Percentiles rank a stretch among this genome's conserved stretches.
Conservation (phyloP, 2,797 vertebrate genomes). For the Channallabes apus region DNA sequence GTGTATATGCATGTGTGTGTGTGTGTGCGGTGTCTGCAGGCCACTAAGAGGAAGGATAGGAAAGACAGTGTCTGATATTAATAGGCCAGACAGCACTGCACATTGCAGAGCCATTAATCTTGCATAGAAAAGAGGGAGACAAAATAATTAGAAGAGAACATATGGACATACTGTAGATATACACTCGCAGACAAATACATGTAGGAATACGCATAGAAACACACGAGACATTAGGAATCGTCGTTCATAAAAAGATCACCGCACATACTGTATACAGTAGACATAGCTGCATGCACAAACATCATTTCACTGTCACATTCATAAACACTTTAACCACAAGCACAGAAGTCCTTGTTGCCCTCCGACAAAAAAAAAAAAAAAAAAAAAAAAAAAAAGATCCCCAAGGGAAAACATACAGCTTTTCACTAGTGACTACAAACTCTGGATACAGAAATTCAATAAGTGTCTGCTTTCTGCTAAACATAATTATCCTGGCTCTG, state of each 20-base stretch:
- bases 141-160: slow-evolving; percentile 69
- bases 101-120: slow-evolving; percentile 70
- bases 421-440: slow-evolving; percentile 29
- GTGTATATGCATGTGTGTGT: slow-evolving; percentile 13
- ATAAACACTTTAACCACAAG: slow-evolving; percentile 15
- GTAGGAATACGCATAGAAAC: slow-evolving; percentile 33
- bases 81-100: slow-evolving; percentile 63
- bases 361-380: slow-evolving; percentile 1
- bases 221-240: slow-evolving; percentile 28
- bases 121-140: slow-evolving; percentile 64
- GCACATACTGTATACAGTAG: neutral
- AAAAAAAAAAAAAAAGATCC: slow-evolving; percentile 12
- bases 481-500: slow-evolving; percentile 64
- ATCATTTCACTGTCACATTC: slow-evolving; percentile 36
- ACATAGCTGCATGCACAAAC: slow-evolving; percentile 26
- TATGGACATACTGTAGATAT: slow-evolving; percentile 54
- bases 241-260: slow-evolving; percentile 4
- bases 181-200: slow-evolving; percentile 31
- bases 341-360: slow-evolving; percentile 7
- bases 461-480: slow-evolving; percentile 53
- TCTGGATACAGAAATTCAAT: slow-evolving; percentile 56
- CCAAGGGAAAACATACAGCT: slow-evolving; percentile 38
- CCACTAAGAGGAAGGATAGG: slow-evolving; percentile 42
- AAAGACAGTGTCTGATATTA: slow-evolving; percentile 64
- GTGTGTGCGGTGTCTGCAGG: slow-evolving; percentile 23